Conservation (phyloP, 2,113 vertebrate genomes). For the Vireo altiloquus region DNA sequence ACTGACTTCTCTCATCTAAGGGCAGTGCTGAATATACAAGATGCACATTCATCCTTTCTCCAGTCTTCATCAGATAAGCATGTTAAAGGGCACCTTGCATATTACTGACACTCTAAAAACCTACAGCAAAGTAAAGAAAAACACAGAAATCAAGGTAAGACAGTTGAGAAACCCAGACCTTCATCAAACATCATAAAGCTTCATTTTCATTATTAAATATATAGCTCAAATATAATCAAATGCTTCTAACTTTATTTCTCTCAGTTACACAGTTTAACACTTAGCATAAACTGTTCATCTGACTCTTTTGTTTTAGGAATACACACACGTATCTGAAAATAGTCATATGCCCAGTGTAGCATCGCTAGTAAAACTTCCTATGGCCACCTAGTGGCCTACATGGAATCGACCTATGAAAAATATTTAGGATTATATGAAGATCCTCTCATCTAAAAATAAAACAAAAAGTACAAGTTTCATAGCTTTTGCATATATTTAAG, state of each 20-base stretch:
- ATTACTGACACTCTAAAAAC: not conserved
- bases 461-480: slow-evolving; percentile 66
- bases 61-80: not conserved
- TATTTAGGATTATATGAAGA: slow-evolving; percentile 11
- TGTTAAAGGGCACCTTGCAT: not conserved
- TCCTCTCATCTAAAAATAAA: slow-evolving; percentile 68
- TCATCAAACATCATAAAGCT: not conserved
- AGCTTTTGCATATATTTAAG: slow-evolving; percentile 77
- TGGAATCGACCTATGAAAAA: slow-evolving; percentile 36
- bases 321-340: not conserved
- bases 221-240: slow-evolving; percentile 33
- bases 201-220: not conserved
- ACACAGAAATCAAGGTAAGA: not conserved
- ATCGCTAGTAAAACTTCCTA: slow-evolving; percentile 16
- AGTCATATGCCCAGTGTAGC: slow-evolving; percentile 1
- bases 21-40: not conserved
- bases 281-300: slow-evolving; percentile 34
- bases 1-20: not conserved
- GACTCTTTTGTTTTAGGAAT: not conserved
- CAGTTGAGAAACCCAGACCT: not conserved
- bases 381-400: slow-evolving; percentile 59
- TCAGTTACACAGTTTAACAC: slow-evolving; percentile 44
- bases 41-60: not conserved
- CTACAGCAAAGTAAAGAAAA: not conserved
- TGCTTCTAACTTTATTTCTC: slow-evolving; percentile 46